Evolutionary conservation across 2,113 vertebrate genomes (phyloP).

Genomic region (Saguinus imperator): DNA sequence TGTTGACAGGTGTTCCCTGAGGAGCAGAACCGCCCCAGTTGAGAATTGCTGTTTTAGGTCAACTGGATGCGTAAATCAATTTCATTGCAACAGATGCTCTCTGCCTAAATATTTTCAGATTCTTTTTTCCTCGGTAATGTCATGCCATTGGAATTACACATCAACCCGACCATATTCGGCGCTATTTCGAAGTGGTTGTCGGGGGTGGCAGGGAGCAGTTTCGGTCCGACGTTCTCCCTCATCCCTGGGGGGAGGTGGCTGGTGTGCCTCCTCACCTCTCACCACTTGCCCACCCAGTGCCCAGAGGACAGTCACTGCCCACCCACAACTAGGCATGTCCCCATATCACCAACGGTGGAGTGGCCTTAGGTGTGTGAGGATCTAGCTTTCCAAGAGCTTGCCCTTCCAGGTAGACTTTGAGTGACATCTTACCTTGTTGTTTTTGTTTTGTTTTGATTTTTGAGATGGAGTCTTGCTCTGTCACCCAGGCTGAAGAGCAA

Average conservation of each 20-base stretch:
- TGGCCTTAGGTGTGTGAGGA: too few relatives aligned
- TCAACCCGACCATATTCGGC: background rate
- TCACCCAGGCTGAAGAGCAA: too few relatives aligned
- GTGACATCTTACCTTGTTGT: background rate
- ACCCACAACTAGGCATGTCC: background rate
- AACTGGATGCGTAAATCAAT: background rate
- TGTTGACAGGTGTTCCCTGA: background rate
- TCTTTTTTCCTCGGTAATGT: background rate
- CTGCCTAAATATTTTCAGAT: background rate
- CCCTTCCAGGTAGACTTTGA: background rate
- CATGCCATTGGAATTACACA: background rate
- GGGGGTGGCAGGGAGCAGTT: too few relatives aligned
- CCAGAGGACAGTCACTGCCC: background rate
- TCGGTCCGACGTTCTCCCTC: background rate
- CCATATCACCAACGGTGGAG: rapidly evolving
- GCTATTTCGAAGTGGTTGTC: background rate
- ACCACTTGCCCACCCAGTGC: background rate
- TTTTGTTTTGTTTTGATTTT: background rate
- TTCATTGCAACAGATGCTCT: background rate
- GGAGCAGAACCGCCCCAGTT: background rate
- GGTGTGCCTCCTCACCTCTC: background rate
- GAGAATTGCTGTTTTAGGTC: background rate
- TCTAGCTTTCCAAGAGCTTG: background rate
- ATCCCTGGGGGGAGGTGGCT: background rate
- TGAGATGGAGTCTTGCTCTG: too few relatives aligned